Evolutionary conservation across 2,888 invertebrate genomes (phyloP).

Genomic region (Hyposoter didymator): DNA sequence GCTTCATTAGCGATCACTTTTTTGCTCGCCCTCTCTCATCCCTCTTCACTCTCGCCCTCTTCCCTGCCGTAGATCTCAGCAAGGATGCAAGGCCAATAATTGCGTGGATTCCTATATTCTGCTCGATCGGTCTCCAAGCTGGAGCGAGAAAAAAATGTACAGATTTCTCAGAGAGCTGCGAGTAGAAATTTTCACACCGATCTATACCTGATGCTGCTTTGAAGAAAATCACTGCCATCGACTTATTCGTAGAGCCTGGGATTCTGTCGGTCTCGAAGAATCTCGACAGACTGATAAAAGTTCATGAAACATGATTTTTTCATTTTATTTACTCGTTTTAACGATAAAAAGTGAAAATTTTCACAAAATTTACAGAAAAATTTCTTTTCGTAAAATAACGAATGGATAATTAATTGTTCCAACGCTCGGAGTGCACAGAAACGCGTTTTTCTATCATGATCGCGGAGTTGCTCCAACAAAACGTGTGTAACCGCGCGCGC

Average conservation of each 20-base stretch:
- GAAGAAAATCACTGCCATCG: not conserved
- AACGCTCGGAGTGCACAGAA: not conserved
- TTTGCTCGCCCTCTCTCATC: conserved; percentile 35
- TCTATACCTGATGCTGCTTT: conserved; percentile 18
- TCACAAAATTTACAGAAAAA: too few species aligned
- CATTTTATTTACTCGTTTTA: not conserved
- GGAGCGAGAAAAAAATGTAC: conserved; percentile 29
- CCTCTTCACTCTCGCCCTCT: not conserved
- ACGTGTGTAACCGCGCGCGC: not conserved
- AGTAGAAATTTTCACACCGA: conserved; percentile 50
- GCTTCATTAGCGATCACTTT: conserved; percentile 78
- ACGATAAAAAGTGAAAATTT: too few species aligned
- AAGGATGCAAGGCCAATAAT: conserved; percentile 58
- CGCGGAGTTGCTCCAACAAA: conserved; percentile 31
- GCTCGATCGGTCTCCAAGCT: conserved; percentile 46
- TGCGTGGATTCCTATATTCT: conserved; percentile 59
- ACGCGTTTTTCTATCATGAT: conserved; percentile 4
- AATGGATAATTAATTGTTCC: not conserved
- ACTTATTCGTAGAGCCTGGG: not conserved
- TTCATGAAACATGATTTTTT: not conserved
- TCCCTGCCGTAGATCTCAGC: conserved; percentile 33
- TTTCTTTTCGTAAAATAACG: not conserved
- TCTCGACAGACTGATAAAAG: not conserved
- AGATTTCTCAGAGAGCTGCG: not conserved
- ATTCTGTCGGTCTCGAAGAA: not conserved